These are phyloP conservation scores for Chouioia cunea DNA, from an alignment of 2,888 invertebrate species.

Conservation along the genomic window DNA sequence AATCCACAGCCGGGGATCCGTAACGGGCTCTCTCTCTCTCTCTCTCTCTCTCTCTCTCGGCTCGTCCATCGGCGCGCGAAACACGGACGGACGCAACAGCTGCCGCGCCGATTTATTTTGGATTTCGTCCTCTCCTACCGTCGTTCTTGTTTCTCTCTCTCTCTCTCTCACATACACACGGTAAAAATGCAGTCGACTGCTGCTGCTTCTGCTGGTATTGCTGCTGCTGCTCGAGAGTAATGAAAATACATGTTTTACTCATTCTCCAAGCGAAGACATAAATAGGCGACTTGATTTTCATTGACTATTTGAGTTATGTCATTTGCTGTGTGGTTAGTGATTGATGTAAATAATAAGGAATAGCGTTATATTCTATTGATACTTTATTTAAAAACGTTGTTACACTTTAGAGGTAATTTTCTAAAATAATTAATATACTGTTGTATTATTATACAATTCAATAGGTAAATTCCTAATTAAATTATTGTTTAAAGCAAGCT, in stretches of 20 bases:
- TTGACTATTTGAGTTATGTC: too few relatives aligned
- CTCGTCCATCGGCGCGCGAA: slow-evolving; percentile 51
- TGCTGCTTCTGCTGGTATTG: slow-evolving; percentile 29
- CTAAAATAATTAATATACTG: too few relatives aligned
- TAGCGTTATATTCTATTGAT: too few relatives aligned
- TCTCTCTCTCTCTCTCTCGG: neutral
- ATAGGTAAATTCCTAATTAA: too few relatives aligned
- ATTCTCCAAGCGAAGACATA: slow-evolving; percentile 34
- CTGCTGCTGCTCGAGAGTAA: slow-evolving; percentile 30
- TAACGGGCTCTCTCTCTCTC: neutral
- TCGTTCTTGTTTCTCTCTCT: slow-evolving; percentile 36
- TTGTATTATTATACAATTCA: too few relatives aligned
- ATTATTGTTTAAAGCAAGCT: too few relatives aligned
- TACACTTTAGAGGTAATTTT: too few relatives aligned
- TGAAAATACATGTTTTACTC: slow-evolving; percentile 20
- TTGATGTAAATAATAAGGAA: too few relatives aligned
- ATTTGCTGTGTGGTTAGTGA: too few relatives aligned
- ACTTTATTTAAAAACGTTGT: too few relatives aligned
- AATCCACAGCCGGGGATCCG: slow-evolving; percentile 29
- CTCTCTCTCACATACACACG: slow-evolving; percentile 1
- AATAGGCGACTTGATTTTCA: too few relatives aligned
- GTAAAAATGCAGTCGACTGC: too few relatives aligned
- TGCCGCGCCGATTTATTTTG: slow-evolving; percentile 65
- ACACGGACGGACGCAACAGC: slow-evolving; percentile 61
- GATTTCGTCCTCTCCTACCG: slow-evolving; percentile 55